phyloP scores from a whole-genome alignment of 2,888 invertebrate genomes.

The Pammene fasciana region DNA sequence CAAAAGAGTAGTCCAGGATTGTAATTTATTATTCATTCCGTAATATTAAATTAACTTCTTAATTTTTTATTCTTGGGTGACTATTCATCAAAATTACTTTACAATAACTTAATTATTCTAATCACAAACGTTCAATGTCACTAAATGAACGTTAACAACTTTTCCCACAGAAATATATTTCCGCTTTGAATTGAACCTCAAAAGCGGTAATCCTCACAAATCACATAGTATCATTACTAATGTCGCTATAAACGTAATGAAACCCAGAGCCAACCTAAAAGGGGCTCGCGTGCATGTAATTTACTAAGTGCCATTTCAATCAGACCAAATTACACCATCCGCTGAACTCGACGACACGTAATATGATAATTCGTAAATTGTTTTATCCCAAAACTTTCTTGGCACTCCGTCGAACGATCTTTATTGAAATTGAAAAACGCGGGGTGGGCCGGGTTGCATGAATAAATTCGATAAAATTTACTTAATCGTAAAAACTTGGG shows the following conservation, averaged over 20 bases:
- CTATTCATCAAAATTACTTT: no score
- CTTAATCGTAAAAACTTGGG: slow-evolving; percentile 68
- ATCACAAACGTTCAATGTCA: no score
- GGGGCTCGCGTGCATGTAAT: slow-evolving; percentile 27
- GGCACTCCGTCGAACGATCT: slow-evolving; percentile 58
- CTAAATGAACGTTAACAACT: no score
- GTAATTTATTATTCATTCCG: no score
- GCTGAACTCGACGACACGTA: slow-evolving; percentile 27
- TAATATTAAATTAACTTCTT: no score
- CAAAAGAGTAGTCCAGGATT: no score
- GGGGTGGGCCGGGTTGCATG: slow-evolving; percentile 62
- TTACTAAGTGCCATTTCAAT: slow-evolving; percentile 28
- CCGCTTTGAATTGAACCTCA: no score
- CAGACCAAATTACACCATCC: slow-evolving; percentile 26
- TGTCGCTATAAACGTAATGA: slow-evolving; percentile 20
- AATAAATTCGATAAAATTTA: slow-evolving; percentile 74
- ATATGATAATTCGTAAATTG: slow-evolving; percentile 61
- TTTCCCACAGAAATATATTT: no score
- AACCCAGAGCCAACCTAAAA: neutral
- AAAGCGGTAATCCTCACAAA: slow-evolving; percentile 21
- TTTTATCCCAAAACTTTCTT: slow-evolving; percentile 66
- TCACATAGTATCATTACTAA: slow-evolving; percentile 25
- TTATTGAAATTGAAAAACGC: slow-evolving; percentile 75
- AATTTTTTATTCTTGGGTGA: no score
- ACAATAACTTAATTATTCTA: no score